Evolutionary conservation across 2,113 vertebrate genomes (phyloP), one percentile per base, ranked within the genome.

Genomic region (Phyllopteryx taeniolatus): DNA sequence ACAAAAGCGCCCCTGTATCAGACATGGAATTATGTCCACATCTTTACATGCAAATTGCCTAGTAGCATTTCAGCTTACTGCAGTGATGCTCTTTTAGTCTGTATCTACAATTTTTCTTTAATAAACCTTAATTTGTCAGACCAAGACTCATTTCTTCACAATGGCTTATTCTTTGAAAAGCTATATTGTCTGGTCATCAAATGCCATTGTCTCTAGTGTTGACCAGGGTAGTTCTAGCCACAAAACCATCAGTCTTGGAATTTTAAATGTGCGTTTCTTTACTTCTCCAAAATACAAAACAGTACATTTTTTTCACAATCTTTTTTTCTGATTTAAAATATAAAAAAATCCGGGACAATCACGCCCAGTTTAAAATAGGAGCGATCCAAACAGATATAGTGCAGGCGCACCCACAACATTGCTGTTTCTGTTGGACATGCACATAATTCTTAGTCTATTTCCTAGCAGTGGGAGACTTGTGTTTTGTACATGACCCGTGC

Each of bases 171-270:
- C 61, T 66, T n/a, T 71, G 67, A 61, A 74, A 82, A 75, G 68
- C 27, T 43, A 62, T 69, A 85, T 75, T 68, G 9, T 79, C 74
- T 46, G 65, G 68, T 70, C 56, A 31, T 78, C 74, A 64, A 56
- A 27, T 35, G 35, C 42, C 74, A 19, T 42, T 27, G 44, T 67
- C 14, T 63, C 47, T 79, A 74, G 76, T 76, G 54, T 60, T 67
- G 72, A 77, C 74, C 49, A 1, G 1, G 69, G 68, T n/a, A 72
- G 13, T 63, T 75, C 22, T 49, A 39, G 64, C 47, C 68, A 69
- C 77, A 77, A 84, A 89, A 83, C 74, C 67, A 68, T 73, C 56
- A 61, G 54, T 75, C 27, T 57, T 74, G 64, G 66, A 79, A 85
- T 85, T 68, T 57, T 5, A 73, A 77, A 69, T 19, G 70, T 68